Conservation (phyloP, 30 jellyfish, hydroid and myxozoan genomes). For the Hydractinia symbiolongicarpus region DNA sequence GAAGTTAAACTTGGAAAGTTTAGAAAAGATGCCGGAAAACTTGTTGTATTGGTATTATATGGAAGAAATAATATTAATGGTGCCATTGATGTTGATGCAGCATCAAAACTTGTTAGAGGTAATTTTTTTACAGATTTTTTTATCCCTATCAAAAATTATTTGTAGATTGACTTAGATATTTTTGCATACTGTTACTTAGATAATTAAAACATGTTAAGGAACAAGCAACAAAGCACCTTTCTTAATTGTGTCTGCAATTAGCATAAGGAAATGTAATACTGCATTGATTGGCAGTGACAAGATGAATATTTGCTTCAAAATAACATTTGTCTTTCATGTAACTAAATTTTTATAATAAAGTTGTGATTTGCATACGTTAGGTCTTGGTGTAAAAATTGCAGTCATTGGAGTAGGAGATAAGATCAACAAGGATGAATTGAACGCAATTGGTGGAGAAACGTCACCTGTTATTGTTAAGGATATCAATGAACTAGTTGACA, state of each 20-base stretch:
- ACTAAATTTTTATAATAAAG: neutral
- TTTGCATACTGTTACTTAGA: too few relatives aligned
- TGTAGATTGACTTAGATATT: too few relatives aligned
- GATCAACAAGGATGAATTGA: neutral
- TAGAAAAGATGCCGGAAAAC: constrained; percentile 1
- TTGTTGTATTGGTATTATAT: neutral
- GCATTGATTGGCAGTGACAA: too few relatives aligned
- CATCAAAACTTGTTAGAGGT: neutral
- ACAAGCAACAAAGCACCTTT: too few relatives aligned
- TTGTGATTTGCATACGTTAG: neutral
- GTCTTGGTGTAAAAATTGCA: neutral
- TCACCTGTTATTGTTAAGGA: neutral
- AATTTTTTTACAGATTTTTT: neutral
- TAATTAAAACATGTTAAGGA: too few relatives aligned
- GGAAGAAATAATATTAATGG: constrained; percentile 6
- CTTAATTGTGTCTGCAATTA: too few relatives aligned
- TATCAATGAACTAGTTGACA: neutral
- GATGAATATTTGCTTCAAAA: too few relatives aligned
- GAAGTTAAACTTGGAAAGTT: neutral
- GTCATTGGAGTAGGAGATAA: constrained; percentile 3
- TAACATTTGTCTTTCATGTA: too few relatives aligned
- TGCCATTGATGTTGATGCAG: constrained; percentile 3
- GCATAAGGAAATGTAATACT: too few relatives aligned
- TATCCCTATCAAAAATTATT: too few relatives aligned
- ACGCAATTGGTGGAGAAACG: constrained; percentile 2